Base-by-base conservation (phyloP, 2,797 vertebrate species). In the Naso thynnoides region DNA sequence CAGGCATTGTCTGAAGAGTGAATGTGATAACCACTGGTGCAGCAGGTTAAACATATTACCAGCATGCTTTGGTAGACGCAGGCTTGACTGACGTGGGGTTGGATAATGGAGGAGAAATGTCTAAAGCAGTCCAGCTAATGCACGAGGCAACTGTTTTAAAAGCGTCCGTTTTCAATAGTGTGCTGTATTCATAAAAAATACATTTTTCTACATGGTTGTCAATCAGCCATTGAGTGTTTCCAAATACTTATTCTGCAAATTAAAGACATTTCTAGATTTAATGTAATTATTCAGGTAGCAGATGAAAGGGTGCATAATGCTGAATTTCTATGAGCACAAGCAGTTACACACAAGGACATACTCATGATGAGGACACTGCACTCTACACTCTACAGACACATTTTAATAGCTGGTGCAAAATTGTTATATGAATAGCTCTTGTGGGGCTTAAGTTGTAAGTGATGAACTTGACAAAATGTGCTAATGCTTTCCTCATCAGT, bases 81-180 rank as follows among this genome's bases (percentile, higher is more conserved):
- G 21, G 53, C 63, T 16, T 60, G 9, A 21, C 29, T 4, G 9
- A 76, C 0, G 3, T 50, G 18, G 18, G 33, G 44, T 26, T 42
- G 31, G 1, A 44, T 88, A 84, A 84, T 86, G 66, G 55, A 75
- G 15, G 31, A 50, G 16, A 74, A 79, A 83, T 76, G 41, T 42
- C 41, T 45, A 54, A 58, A 53, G 55, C 56, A 56, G 61, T n/a
- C 39, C 50, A 33, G 50, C 33, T 59, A 81, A 80, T 74, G 65
- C 74, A 81, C 71, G 73, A 77, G n/a, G 57, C 84, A 75, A 48
- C 36, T 15, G 45, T 49, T 33, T 33, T 78, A 15, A 71, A 77
- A 63, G 70, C 42, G 3, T 41, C 9, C 31, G 18, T 59, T 58
- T 58, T 73, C 63, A 56, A 48, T 19, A 82, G 72, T 66, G 58